Evolutionary conservation across 2,113 vertebrate genomes (phyloP).

Genomic region (Glaucomys volans): DNA sequence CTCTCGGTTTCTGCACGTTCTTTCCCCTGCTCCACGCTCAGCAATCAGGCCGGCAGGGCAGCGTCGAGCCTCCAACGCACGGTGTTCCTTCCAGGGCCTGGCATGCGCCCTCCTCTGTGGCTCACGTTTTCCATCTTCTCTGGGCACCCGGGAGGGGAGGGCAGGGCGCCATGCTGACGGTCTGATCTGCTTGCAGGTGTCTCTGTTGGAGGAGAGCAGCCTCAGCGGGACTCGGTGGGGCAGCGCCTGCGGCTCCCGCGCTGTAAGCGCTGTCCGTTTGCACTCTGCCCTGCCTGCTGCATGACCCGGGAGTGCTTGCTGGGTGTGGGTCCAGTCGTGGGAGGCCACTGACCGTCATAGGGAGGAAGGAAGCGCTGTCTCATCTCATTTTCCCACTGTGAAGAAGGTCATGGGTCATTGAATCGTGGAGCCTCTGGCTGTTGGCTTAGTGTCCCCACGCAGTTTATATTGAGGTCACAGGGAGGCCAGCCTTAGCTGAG

Average conservation of each 20-base stretch:
- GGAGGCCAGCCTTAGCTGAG: not conserved
- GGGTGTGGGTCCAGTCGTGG: accelerated
- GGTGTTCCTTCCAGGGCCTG: not conserved
- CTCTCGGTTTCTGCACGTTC: accelerated
- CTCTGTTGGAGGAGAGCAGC: slow-evolving; percentile 88
- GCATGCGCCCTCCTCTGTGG: not conserved
- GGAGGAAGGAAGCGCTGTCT: not conserved
- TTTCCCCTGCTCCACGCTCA: accelerated
- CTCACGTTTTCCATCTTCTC: not conserved
- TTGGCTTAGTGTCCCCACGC: accelerated
- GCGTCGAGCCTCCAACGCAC: not conserved
- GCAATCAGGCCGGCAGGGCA: not conserved
- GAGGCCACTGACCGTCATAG: not conserved
- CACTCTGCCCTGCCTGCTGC: not conserved
- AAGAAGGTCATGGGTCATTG: not conserved
- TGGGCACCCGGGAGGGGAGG: accelerated
- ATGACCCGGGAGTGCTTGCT: not conserved
- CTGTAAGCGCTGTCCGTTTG: slow-evolving; percentile 87
- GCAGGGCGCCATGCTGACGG: slow-evolving; percentile 47
- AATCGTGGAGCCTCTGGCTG: accelerated
- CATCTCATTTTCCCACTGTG: not conserved
- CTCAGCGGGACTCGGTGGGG: slow-evolving; percentile 85
- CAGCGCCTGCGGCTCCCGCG: slow-evolving; percentile 84
- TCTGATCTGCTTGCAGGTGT: slow-evolving; percentile 86
- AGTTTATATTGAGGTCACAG: accelerated